phyloP scores from a whole-genome alignment of 2,888 invertebrate genomes.

The Ornithoptera priamus region DNA sequence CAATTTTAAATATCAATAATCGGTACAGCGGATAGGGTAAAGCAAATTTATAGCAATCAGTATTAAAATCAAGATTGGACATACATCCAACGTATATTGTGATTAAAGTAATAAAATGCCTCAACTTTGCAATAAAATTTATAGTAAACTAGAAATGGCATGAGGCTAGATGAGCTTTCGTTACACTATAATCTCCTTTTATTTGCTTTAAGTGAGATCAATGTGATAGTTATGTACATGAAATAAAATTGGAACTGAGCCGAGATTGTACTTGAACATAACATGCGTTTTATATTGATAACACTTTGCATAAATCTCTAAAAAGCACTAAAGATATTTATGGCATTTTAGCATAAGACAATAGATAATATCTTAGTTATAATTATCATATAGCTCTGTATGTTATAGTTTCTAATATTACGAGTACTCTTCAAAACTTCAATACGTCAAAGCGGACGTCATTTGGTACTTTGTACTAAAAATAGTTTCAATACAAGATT shows the following conservation, averaged over 20 bases:
- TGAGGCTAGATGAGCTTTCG: conserved; percentile 10
- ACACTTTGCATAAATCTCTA: no score
- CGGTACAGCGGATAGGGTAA: background rate
- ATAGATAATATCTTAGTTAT: no score
- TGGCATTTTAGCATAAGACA: no score
- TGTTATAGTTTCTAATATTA: no score
- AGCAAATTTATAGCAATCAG: conserved; percentile 2
- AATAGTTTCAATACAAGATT: no score
- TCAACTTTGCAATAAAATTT: conserved; percentile 22
- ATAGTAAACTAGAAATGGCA: conserved; percentile 25
- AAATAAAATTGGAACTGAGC: background rate
- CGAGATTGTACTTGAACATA: background rate
- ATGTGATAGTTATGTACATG: background rate
- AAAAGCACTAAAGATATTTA: no score
- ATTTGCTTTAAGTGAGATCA: background rate
- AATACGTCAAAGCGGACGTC: no score
- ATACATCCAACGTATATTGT: conserved; percentile 7
- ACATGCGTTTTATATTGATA: background rate
- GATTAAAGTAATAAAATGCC: conserved; percentile 25
- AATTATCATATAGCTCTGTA: no score
- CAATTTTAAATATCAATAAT: background rate
- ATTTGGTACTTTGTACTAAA: no score
- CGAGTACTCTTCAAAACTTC: no score
- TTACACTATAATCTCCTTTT: conserved; percentile 8
- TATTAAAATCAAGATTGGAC: conserved; percentile 15